phyloP scores from a whole-genome alignment of 2,797 vertebrate genomes.

The Lepilemur septentrionalis region DNA sequence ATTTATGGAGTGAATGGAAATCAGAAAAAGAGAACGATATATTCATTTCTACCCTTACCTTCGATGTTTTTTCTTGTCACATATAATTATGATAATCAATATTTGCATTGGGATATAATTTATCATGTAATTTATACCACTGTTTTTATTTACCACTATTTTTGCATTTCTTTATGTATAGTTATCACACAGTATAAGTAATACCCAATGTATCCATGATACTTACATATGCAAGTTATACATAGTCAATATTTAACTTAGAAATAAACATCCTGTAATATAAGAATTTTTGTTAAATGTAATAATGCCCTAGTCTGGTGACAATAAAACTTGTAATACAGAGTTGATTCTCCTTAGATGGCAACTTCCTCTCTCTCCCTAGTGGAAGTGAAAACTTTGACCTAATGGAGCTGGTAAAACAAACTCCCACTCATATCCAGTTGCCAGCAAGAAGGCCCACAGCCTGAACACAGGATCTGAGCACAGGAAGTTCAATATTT shows the following conservation, averaged over 20 bases:
- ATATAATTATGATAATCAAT: not conserved
- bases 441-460: constrained; percentile 38
- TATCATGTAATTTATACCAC: not conserved
- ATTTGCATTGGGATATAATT: not conserved
- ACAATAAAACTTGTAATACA: not conserved
- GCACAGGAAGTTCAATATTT: constrained; percentile 76
- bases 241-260: constrained; percentile 26
- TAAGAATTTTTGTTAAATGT: constrained; percentile 7
- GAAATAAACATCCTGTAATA: not conserved
- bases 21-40: not conserved
- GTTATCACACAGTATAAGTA: not conserved
- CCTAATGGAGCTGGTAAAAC: constrained; percentile 62
- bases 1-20: not conserved
- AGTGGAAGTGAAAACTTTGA: constrained; percentile 56
- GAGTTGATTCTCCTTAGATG: not conserved
- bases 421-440: not conserved
- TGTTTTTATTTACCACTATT: not conserved
- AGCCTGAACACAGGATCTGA: constrained; percentile 57
- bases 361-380: not conserved
- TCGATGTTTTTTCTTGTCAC: not conserved
- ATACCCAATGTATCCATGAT: not conserved
- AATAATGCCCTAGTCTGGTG: not conserved
- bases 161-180: not conserved
- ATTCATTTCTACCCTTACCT: not conserved
- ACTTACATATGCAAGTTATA: not conserved